Conservation (phyloP, 2,113 vertebrate genomes). For the Pseudorhombus dupliciocellatus region DNA sequence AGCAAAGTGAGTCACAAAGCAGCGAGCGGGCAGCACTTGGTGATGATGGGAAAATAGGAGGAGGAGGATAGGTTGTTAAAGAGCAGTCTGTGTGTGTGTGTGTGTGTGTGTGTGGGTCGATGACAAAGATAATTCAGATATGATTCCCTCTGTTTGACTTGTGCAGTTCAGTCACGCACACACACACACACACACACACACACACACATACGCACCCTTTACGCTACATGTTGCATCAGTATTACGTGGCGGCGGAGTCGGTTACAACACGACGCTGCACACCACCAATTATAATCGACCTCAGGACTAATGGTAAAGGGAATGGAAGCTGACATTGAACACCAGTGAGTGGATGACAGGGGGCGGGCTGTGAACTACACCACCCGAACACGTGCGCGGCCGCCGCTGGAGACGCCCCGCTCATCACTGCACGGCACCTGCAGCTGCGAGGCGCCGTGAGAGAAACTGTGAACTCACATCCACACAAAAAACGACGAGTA, state of each 20-base stretch:
- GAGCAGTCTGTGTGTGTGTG: constrained; percentile 7
- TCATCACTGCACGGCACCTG: not conserved
- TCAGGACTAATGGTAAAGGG: constrained; percentile 61
- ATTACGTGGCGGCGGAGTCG: constrained; percentile 45
- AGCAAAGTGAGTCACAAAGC: constrained; percentile 30
- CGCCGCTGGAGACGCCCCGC: not conserved
- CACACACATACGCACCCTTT: constrained; percentile 1
- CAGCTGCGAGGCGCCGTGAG: too few relatives aligned
- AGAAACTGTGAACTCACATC: not conserved
- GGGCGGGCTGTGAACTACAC: constrained; percentile 11
- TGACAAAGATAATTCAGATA: constrained; percentile 26
- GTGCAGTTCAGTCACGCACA: constrained; percentile 21
- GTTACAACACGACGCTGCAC: constrained; percentile 40
- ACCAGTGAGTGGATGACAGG: constrained; percentile 25
- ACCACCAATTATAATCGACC: constrained; percentile 49
- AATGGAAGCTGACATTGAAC: constrained; percentile 50
- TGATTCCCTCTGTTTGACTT: constrained; percentile 29
- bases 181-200: not conserved
- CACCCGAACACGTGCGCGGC: not conserved
- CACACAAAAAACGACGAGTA: too few relatives aligned
- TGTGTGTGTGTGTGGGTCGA: constrained; percentile 22
- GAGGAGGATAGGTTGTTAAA: constrained; percentile 1
- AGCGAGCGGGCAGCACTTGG: constrained; percentile 7
- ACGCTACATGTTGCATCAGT: constrained; percentile 62
- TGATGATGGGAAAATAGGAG: constrained; percentile 4